Evolutionary conservation across 2,113 vertebrate species (phyloP).

Genomic region (Microtus ochrogaster): DNA sequence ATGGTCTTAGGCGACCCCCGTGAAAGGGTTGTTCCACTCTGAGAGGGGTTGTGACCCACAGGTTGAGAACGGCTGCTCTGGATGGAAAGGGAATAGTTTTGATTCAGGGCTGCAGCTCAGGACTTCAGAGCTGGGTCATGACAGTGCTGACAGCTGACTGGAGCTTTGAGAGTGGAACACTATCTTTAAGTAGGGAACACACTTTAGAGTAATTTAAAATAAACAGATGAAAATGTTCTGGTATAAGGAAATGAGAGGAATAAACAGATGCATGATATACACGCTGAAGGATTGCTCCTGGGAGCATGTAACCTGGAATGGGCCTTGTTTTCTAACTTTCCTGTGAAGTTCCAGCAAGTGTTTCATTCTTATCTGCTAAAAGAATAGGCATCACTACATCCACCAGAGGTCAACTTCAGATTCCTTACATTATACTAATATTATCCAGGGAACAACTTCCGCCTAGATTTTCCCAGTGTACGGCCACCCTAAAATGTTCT

Average conservation of each 20-base stretch:
- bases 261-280: not conserved
- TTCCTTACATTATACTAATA: not conserved
- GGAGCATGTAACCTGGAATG: not conserved
- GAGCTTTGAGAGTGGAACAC: conserved; percentile 35
- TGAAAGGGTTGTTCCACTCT: not conserved
- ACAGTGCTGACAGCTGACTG: not conserved
- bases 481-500: not conserved
- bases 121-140: not conserved
- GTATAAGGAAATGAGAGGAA: conserved; percentile 65
- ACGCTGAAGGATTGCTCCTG: conserved; percentile 22
- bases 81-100: not conserved
- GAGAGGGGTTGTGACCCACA: not conserved
- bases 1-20: not conserved
- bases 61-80: not conserved
- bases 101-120: conserved; percentile 7
- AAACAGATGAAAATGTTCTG: conserved; percentile 57
- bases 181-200: conserved; percentile 65
- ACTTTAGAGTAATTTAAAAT: not conserved
- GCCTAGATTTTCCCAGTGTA: not conserved
- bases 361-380: conserved; percentile 14
- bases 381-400: not conserved
- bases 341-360: not conserved
- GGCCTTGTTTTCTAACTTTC: not conserved
- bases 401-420: not conserved
- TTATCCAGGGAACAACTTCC: not conserved